Base-by-base conservation (phyloP, 2,888 invertebrate species). In the Dryobotodes eremita region DNA sequence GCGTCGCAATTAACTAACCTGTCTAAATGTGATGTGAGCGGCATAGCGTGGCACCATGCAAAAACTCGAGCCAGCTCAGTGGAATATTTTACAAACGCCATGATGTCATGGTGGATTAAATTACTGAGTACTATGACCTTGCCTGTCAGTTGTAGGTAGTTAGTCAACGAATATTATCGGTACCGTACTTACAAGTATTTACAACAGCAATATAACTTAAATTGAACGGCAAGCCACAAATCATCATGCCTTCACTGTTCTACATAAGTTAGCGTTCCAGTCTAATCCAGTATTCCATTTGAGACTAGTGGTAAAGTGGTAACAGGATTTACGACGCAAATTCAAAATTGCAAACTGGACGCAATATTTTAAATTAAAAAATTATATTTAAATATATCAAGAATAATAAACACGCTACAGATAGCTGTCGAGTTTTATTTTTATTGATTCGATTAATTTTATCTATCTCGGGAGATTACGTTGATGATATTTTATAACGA, bases 91-190 rank as follows among this genome's bases (percentile, higher is more conserved):
- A 88, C 92, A 91, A 93, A 92, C 93, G 89, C 95, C 94, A 96
- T 96, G 96, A 96, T 95, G 95, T 96, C 96, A 96, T 95, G 95
- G 94, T 92, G 94, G 94, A 94, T 96, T 95, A 94, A 93, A 96
- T 96, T 95, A 95, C 95, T 90, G 92, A 92, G 93, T 91, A 92
- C 93, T 91, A 89, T 92, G 95, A 94, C 95, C 95, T 96, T 95
- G 95, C 91, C 88, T 93, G 94, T 94, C 92, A 93, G 91, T 92
- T 80, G 80, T 89, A 82, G 81, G 86, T 90, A 87, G 78, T 81
- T 80, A 87, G 80, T 86, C 76, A 83, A 85, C 86, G 73, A 88
- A 84, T 82, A 83, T 87, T 86, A 82, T 88, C 75, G 81, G 66
- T 74, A 72, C 64, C 11, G 71, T 82, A 79, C 83, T 77, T 78